Conservation (phyloP, 2,888 invertebrate genomes). For the Lochmaea crataegi region DNA sequence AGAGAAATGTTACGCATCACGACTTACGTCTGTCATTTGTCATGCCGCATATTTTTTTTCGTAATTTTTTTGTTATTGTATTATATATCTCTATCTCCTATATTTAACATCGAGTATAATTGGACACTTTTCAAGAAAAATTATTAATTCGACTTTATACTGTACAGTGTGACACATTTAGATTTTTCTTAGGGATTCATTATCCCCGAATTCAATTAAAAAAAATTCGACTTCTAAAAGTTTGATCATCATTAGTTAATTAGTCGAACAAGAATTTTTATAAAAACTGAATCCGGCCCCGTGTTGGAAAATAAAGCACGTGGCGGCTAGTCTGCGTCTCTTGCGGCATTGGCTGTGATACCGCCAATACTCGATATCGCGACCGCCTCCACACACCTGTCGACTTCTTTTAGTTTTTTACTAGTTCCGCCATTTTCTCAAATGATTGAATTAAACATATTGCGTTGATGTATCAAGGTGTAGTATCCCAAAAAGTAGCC, state of each 20-base stretch:
- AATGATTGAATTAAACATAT: slow-evolving; percentile 56
- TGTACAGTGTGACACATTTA: too few species aligned
- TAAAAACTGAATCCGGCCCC: slow-evolving; percentile 24
- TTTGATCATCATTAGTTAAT: not conserved
- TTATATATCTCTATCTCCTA: too few species aligned
- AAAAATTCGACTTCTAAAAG: not conserved
- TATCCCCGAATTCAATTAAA: too few species aligned
- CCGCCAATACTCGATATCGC: slow-evolving; percentile 57
- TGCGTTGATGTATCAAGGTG: slow-evolving; percentile 33
- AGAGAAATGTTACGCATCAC: too few species aligned
- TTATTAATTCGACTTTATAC: too few species aligned
- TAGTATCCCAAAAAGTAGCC: slow-evolving; percentile 44
- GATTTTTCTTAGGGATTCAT: too few species aligned
- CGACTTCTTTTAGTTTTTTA: slow-evolving; percentile 55
- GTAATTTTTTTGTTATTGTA: too few species aligned
- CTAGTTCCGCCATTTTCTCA: slow-evolving; percentile 53
- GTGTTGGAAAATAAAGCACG: slow-evolving; percentile 24
- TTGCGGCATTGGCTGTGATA: slow-evolving; percentile 58
- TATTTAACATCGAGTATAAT: too few species aligned
- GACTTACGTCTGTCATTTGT: too few species aligned
- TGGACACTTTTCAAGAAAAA: too few species aligned
- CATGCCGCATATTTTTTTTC: too few species aligned
- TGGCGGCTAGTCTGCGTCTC: slow-evolving; percentile 29
- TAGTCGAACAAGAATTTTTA: not conserved
- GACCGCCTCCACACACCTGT: slow-evolving; percentile 53